Conservation (phyloP, 2,797 vertebrate genomes). For the Cheirogaleus major region DNA sequence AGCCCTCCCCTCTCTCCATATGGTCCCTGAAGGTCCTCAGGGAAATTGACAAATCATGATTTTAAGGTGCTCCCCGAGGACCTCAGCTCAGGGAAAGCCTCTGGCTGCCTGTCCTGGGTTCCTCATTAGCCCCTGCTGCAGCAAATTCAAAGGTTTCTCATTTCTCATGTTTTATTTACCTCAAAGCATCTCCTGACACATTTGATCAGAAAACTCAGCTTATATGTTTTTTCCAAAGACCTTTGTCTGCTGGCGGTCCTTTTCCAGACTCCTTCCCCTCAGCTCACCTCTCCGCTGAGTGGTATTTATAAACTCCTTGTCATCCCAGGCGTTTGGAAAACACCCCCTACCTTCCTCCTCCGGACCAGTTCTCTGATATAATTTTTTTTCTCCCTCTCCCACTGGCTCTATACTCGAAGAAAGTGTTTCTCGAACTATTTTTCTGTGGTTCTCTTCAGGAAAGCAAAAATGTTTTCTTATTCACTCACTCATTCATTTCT, state of each 20-base stretch:
- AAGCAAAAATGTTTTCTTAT: background rate
- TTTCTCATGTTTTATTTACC: conserved; percentile 64
- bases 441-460: background rate
- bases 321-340: background rate
- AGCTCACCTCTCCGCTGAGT: background rate
- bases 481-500: background rate
- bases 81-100: background rate
- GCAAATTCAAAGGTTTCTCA: conserved; percentile 49
- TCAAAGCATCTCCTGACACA: conserved; percentile 22
- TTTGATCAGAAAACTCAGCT: conserved; percentile 46
- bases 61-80: background rate
- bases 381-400: background rate
- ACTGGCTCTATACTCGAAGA: background rate
- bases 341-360: background rate
- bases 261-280: background rate
- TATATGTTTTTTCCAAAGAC: background rate
- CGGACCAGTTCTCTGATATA: background rate
- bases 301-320: background rate
- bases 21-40: background rate
- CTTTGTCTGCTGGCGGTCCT: background rate
- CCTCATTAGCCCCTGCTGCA: background rate
- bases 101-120: background rate
- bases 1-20: background rate
- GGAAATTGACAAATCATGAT: background rate
- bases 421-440: background rate